These are phyloP conservation scores for Cyrtorhinus lividipennis DNA, from an alignment of 1,140 invertebrate species.

Conservation along the genomic window DNA sequence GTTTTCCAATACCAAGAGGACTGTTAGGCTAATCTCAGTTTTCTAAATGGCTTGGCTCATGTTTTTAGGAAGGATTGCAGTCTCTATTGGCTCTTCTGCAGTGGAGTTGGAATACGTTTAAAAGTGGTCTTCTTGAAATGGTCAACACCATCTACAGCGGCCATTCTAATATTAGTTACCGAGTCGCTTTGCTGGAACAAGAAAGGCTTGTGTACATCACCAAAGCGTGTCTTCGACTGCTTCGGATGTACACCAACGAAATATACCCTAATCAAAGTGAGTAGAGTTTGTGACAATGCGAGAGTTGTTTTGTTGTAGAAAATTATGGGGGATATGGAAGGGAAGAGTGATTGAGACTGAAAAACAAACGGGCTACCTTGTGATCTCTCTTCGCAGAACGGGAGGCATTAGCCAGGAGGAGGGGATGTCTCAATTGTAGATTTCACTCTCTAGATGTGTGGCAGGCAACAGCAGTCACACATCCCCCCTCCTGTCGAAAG, in stretches of 20 bases:
- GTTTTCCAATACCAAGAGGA: too few species aligned
- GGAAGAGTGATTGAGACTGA: too few species aligned
- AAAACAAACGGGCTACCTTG: too few species aligned
- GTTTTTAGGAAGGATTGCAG: constrained; percentile 62
- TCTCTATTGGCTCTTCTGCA: constrained; percentile 62
- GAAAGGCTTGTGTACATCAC: constrained; percentile 79
- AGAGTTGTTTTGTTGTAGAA: not conserved
- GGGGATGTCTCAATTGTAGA: too few species aligned
- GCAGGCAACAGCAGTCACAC: too few species aligned
- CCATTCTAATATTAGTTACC: constrained; percentile 7
- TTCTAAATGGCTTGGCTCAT: not conserved
- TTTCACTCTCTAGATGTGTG: too few species aligned
- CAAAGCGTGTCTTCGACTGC: constrained; percentile 60
- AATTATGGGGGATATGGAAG: too few species aligned
- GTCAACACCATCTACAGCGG: not conserved
- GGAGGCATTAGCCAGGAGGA: too few species aligned
- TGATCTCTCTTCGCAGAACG: too few species aligned
- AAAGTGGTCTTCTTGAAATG: constrained; percentile 40
- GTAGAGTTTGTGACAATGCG: not conserved
- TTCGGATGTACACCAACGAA: constrained; percentile 74
- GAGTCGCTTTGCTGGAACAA: constrained; percentile 46
- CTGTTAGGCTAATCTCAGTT: too few species aligned
- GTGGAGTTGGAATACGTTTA: constrained; percentile 69
- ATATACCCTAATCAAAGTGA: constrained; percentile 63
- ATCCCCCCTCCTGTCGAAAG: too few species aligned